A percentile compares a stretch with the other conserved stretches of the same genome.
These are phyloP conservation scores for Chondrilla cf. caribensis DNA, from an alignment of 37 sponge, comb jelly and placozoan species.

Conservation along the genomic window DNA sequence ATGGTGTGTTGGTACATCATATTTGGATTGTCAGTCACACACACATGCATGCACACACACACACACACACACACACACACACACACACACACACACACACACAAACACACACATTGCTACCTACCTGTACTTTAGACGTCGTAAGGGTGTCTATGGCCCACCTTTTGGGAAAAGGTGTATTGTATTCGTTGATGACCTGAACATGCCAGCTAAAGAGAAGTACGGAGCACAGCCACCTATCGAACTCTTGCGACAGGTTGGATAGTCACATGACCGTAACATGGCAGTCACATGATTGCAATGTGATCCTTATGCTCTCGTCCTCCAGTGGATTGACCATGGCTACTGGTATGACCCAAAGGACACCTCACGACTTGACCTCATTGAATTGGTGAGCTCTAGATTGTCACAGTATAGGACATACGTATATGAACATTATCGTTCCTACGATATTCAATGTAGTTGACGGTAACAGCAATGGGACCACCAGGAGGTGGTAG, in stretches of 20 bases:
- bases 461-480: slow-evolving; percentile 89
- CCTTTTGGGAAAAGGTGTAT: slow-evolving; percentile 87
- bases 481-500: slow-evolving; percentile 98
- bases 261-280: not conserved
- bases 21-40: not conserved
- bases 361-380: slow-evolving; percentile 85
- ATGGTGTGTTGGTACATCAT: slow-evolving; percentile 13
- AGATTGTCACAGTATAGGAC: not conserved
- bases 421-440: not conserved
- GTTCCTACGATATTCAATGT: not conserved
- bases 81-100: too few species aligned
- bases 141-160: slow-evolving; percentile 95
- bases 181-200: slow-evolving; percentile 97
- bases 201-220: slow-evolving; percentile 98
- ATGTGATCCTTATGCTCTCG: not conserved
- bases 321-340: slow-evolving; percentile 78
- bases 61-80: too few species aligned
- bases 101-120: too few species aligned
- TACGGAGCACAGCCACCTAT: slow-evolving; percentile 99
- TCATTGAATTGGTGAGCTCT: slow-evolving; percentile 83
- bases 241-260: slow-evolving; percentile 88
- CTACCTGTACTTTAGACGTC: slow-evolving; percentile 33
- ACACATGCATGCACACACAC: too few species aligned
- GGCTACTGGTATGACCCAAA: slow-evolving; percentile 95
- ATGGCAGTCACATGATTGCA: too few species aligned